Base-by-base conservation (phyloP, 2,888 invertebrate genomes). In the Eudemis profundana region DNA sequence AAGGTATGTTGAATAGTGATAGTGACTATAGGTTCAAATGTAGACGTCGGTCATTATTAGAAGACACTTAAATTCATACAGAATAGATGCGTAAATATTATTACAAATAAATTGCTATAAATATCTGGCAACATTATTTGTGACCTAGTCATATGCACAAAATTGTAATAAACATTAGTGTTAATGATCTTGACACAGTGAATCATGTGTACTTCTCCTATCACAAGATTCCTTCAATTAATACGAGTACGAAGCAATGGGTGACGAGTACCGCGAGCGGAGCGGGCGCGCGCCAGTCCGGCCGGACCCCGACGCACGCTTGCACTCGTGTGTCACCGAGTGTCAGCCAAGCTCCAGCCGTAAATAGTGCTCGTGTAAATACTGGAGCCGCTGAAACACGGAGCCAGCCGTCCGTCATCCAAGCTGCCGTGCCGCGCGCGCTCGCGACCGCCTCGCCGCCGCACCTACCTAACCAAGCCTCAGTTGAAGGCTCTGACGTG, bases 401-500 rank as follows among this genome's bases (percentile, higher is more conserved):
- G 66, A 61, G 68, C 72, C 63, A 12, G 67, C 70, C 67, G 67
- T 54, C 68, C 67, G 73, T 73, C 69, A 74, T 74, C 70, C 71
- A 71, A 40, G 19, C 21, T 57, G 49, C 19, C 47, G 19, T 12
- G 29, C 29, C 40, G 19, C 29, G 27, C 23, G 29, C 38, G 12
- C 12, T 29, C 40, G 56, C 42, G 29, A 19, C 44, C 57, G 50
- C 49, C 29, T 14, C 60, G 29, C 27, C 42, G 40, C 56, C 29
- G 56, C 54, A 40, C 42, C 12, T n/a, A 44, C 19, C 71, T 69
- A 23, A 14, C 59, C 40, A 33, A 50, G 44, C 71, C 71, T 68
- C 78, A 76, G 80, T 80, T 86, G 86, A 89, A 89, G 88, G 89
- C 71, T 71, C 72, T 69, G 78, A 86, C 88, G 87, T 89, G 88